phyloP scores from a whole-genome alignment of 1,140 invertebrate species.

The Trichomalopsis sarcophagae region DNA sequence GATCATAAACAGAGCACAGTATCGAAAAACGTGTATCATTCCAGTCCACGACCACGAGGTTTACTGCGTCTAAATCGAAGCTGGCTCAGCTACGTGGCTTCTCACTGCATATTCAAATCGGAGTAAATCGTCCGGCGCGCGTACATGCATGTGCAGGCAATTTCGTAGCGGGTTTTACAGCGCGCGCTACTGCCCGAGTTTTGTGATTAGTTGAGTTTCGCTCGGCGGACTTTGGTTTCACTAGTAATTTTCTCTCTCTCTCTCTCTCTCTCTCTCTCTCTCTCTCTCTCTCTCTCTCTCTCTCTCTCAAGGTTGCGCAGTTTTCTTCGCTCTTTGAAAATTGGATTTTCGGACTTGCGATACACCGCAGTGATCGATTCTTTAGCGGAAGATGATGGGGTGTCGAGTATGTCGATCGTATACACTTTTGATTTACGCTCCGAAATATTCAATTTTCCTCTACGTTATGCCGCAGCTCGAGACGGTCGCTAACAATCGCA shows the following conservation, averaged over 20 bases:
- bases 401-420: not conserved
- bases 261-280: too few species aligned
- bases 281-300: too few species aligned
- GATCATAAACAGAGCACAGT: too few species aligned
- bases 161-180: not conserved
- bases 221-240: not conserved
- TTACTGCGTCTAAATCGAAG: not conserved
- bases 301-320: not conserved
- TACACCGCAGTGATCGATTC: not conserved
- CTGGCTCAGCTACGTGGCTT: not conserved
- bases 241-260: constrained; percentile 5
- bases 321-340: not conserved
- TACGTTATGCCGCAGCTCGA: not conserved
- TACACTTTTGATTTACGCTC: not conserved
- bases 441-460: not conserved
- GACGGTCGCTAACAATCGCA: not conserved
- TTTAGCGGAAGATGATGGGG: not conserved
- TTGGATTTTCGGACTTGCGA: constrained; percentile 2
- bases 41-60: not conserved
- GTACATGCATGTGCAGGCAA: not conserved
- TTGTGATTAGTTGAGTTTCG: not conserved
- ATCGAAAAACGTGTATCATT: not conserved
- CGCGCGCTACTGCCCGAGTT: constrained; percentile 31
- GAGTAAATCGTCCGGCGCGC: not conserved
- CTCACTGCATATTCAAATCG: not conserved